Evolutionary conservation across 2,888 invertebrate species (phyloP).

Genomic region (Chalcosyrphus nemorum): DNA sequence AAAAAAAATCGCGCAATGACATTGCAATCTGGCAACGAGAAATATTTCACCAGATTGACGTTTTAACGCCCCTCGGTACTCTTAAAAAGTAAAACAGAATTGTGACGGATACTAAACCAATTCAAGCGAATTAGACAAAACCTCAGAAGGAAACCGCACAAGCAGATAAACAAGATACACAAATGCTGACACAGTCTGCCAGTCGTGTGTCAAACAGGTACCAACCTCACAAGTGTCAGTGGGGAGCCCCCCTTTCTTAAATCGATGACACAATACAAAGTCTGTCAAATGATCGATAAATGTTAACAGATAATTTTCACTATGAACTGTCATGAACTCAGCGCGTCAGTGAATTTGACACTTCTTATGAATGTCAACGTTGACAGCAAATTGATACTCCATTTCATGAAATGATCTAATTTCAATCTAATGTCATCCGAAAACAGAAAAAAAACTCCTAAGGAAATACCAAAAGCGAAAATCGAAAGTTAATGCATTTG

Average conservation of each 20-base stretch:
- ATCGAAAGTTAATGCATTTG: conserved; percentile 56
- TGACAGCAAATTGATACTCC: neutral
- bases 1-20: conserved; percentile 75
- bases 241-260: conserved; percentile 27
- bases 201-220: conserved; percentile 67
- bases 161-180: conserved; percentile 46
- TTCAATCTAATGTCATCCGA: neutral
- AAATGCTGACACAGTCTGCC: conserved; percentile 66
- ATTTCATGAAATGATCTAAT: neutral
- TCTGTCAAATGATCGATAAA: conserved; percentile 8
- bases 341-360: neutral
- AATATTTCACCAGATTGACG: conserved; percentile 48
- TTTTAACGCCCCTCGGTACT: neutral
- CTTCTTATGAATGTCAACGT: neutral
- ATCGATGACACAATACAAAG: no score
- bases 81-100: no score
- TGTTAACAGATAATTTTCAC: neutral
- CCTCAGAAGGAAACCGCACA: conserved; percentile 49
- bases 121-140: conserved; percentile 52
- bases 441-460: neutral
- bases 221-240: conserved; percentile 25
- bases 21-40: conserved; percentile 40
- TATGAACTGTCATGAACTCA: neutral
- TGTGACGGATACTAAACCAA: conserved; percentile 13
- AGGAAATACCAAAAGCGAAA: conserved; percentile 55